These are phyloP conservation scores for Dipodomys ordii DNA, from an alignment of 2,113 vertebrate genomes.

Conservation along the genomic window DNA sequence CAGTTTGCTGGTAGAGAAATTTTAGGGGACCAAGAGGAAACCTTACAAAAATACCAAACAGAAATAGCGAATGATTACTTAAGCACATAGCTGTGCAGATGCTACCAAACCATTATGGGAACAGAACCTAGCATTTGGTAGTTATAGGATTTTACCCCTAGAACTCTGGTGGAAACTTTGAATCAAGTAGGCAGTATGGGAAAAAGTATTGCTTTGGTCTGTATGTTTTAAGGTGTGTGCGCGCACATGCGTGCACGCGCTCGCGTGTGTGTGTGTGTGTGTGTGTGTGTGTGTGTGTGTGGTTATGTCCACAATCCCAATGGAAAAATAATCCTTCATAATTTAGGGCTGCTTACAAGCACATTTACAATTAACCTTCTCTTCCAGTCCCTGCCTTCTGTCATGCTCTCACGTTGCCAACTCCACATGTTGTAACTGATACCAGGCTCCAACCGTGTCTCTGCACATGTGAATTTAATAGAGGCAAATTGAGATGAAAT, in stretches of 20 bases:
- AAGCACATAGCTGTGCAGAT: background rate
- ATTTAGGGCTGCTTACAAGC: conserved; percentile 40
- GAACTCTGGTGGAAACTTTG: background rate
- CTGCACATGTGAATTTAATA: conserved; percentile 68
- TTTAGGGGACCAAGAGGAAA: background rate
- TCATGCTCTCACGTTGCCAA: conserved; percentile 35
- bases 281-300: background rate
- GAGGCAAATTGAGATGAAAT: conserved; percentile 49
- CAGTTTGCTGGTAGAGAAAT: background rate
- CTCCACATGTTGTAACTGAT: conserved; percentile 74
- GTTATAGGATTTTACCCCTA: background rate
- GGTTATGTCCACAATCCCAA: background rate
- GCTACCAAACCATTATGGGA: background rate
- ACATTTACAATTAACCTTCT: background rate
- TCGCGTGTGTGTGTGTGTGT: background rate
- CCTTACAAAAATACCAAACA: background rate
- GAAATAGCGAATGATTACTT: background rate
- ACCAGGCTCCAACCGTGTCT: background rate
- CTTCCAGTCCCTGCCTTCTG: background rate
- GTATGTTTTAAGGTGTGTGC: background rate
- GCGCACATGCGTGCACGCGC: background rate
- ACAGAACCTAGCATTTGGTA: background rate
- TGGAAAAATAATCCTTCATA: conserved; percentile 19
- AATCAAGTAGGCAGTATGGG: background rate
- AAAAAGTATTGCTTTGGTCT: background rate